Evolutionary conservation across 2,888 invertebrate species (phyloP).

Genomic region (Steinernema carpocapsae): DNA sequence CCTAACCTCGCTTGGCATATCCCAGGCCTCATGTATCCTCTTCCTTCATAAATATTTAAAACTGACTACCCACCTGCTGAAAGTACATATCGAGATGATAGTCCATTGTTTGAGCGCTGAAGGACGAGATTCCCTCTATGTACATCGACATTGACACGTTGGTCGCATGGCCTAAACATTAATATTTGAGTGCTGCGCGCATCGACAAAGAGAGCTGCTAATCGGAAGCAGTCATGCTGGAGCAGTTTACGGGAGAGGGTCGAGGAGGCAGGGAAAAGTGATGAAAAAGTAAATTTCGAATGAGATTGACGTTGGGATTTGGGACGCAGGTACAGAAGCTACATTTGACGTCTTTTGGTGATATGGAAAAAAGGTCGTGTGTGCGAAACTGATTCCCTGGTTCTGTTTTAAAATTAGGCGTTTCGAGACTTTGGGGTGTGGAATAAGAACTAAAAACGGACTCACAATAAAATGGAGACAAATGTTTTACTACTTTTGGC

Average conservation of each 20-base stretch:
- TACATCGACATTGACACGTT: conserved; percentile 68
- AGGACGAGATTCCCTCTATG: conserved; percentile 68
- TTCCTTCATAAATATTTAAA: conserved; percentile 17
- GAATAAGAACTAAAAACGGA: no score
- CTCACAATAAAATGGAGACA: no score
- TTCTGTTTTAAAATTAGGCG: no score
- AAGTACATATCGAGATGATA: conserved; percentile 68
- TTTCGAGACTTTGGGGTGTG: no score
- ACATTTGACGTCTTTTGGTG: no score
- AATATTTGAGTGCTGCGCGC: not conserved
- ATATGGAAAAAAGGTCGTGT: no score
- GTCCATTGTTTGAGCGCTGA: conserved; percentile 69
- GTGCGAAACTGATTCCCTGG: no score
- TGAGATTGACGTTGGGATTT: not conserved
- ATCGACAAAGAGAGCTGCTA: not conserved
- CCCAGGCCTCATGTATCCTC: not conserved
- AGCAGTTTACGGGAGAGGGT: no score
- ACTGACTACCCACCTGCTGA: conserved; percentile 50
- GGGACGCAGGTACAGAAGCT: no score
- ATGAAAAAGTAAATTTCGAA: not conserved
- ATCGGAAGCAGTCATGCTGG: not conserved
- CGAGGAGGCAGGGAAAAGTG: conserved; percentile 3
- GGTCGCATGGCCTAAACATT: conserved; percentile 62
- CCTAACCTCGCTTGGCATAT: no score
- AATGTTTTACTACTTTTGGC: no score